Evolutionary conservation across 2,797 vertebrate genomes (phyloP).

Genomic region (Macropus fuliginosus): DNA sequence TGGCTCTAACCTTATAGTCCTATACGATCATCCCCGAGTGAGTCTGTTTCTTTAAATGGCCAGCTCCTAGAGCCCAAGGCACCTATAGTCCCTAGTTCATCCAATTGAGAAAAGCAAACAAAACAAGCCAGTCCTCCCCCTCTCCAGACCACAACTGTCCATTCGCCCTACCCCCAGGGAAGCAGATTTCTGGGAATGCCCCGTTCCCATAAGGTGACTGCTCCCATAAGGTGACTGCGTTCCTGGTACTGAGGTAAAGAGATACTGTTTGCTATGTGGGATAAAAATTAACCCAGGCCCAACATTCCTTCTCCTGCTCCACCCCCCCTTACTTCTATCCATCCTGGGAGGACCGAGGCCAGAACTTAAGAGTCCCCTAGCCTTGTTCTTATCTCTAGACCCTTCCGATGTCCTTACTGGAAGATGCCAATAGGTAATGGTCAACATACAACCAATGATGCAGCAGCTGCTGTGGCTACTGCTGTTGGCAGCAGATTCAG

Average conservation of each 20-base stretch:
- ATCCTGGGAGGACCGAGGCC: slow-evolving; percentile 46
- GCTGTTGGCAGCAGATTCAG: background rate
- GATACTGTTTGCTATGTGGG: slow-evolving; percentile 71
- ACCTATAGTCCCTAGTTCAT: slow-evolving; percentile 32
- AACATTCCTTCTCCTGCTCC: slow-evolving; percentile 47
- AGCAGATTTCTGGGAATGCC: slow-evolving; percentile 71
- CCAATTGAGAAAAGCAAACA: slow-evolving; percentile 48
- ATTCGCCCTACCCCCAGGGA: slow-evolving; percentile 36
- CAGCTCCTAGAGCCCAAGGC: slow-evolving; percentile 22
- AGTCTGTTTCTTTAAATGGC: slow-evolving; percentile 49
- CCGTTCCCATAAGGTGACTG: slow-evolving; percentile 67
- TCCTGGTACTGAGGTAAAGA: slow-evolving; percentile 69
- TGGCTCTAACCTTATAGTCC: background rate
- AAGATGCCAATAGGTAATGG: slow-evolving; percentile 29
- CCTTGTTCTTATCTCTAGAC: slow-evolving; percentile 25
- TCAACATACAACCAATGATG: background rate
- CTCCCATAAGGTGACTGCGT: slow-evolving; percentile 69
- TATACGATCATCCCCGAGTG: background rate
- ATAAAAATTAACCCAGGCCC: slow-evolving; percentile 77
- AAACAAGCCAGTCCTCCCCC: background rate
- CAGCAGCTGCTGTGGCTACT: background rate
- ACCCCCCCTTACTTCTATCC: background rate
- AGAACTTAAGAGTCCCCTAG: slow-evolving; percentile 24
- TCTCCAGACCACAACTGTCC: background rate
- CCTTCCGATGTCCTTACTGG: slow-evolving; percentile 3